phyloP scores from a whole-genome alignment of 1,140 invertebrate species.

The Polypedilum vanderplanki region DNA sequence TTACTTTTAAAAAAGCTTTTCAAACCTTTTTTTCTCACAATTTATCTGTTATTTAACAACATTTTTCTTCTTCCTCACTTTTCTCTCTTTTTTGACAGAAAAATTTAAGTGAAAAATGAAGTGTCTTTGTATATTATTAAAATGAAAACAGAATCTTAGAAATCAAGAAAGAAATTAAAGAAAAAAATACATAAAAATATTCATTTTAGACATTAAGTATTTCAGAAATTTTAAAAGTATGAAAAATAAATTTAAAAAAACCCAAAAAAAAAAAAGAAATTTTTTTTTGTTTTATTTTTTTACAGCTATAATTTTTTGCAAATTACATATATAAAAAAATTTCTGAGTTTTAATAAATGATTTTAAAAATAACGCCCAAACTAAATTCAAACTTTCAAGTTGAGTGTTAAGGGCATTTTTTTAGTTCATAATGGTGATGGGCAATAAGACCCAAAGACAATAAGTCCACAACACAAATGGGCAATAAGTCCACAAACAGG shows the following conservation, averaged over 20 bases:
- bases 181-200: slow-evolving; percentile 24
- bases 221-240: slow-evolving; percentile 9
- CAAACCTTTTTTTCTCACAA: neutral
- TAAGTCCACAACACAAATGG: too few species aligned
- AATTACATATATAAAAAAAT: too few species aligned
- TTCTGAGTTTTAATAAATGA: too few species aligned
- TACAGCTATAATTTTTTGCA: too few species aligned
- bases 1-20: neutral
- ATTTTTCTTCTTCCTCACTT: neutral
- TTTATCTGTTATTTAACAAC: neutral
- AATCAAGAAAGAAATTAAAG: neutral
- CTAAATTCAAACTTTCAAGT: too few species aligned
- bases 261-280: neutral
- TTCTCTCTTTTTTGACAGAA: slow-evolving; percentile 17
- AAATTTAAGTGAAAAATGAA: slow-evolving; percentile 24
- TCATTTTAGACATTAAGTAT: slow-evolving; percentile 22
- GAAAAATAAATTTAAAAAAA: slow-evolving; percentile 5
- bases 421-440: too few species aligned
- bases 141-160: slow-evolving; percentile 23
- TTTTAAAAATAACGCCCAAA: too few species aligned
- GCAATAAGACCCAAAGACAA: too few species aligned
- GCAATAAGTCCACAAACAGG: too few species aligned
- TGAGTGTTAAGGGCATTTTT: too few species aligned
- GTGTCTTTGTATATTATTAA: slow-evolving; percentile 28
- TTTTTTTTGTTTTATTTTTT: neutral